A percentile compares a stretch with the other conserved stretches of the same genome.
phyloP scores from a whole-genome alignment of 2,113 vertebrate genomes.

The Passer domesticus region DNA sequence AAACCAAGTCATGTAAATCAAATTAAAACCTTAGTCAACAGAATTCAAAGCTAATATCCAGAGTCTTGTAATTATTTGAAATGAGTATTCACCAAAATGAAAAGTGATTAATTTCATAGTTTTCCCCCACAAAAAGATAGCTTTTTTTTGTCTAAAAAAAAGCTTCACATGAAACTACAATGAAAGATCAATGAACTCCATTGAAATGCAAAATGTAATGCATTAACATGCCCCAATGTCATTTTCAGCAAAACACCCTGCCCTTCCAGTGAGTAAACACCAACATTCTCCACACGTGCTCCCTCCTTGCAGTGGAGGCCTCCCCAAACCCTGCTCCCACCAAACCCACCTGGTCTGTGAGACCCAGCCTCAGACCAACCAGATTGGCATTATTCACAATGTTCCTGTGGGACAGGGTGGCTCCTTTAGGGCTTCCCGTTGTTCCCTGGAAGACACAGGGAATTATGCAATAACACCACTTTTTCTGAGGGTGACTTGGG shows the following conservation, averaged over 20 bases:
- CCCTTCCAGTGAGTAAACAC: background rate
- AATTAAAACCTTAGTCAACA: background rate
- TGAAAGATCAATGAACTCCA: background rate
- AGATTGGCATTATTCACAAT: constrained; percentile 87
- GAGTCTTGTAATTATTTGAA: background rate
- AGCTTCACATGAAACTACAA: background rate
- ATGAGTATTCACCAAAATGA: background rate
- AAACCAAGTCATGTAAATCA: background rate
- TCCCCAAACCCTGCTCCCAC: background rate
- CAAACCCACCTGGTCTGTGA: constrained; percentile 76
- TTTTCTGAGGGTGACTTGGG: background rate
- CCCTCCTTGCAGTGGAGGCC: rapidly evolving
- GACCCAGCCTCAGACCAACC: constrained; percentile 76
- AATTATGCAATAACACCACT: background rate
- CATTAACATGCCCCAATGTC: background rate
- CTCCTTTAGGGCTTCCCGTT: constrained; percentile 91
- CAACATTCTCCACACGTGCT: rapidly evolving
- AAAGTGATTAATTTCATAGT: background rate
- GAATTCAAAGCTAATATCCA: background rate
- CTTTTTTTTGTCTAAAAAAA: no score
- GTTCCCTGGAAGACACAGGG: constrained; percentile 83
- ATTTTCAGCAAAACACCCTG: background rate
- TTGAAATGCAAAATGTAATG: background rate
- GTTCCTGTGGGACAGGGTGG: constrained; percentile 89
- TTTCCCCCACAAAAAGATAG: background rate